These are phyloP conservation scores for Corvus moneduloides DNA, from an alignment of 2,113 vertebrate genomes.

Conservation along the genomic window DNA sequence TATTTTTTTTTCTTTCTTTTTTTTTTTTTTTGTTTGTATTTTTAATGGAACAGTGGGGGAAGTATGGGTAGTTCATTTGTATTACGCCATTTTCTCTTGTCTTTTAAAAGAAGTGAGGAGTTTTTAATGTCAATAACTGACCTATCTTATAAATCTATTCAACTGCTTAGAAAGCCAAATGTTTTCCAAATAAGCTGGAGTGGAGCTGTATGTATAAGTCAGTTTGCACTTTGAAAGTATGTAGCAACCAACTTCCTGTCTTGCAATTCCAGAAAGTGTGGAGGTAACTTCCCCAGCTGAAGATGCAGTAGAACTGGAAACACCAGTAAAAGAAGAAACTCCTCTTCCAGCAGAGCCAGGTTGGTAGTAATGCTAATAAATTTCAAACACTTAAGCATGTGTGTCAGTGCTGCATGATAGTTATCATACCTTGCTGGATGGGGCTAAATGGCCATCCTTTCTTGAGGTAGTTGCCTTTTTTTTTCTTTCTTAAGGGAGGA, in stretches of 20 bases:
- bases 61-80: background rate
- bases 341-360: slow-evolving; percentile 69
- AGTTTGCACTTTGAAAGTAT: background rate
- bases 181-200: background rate
- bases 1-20: background rate
- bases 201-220: background rate
- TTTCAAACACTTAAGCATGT: background rate
- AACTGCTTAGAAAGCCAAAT: background rate
- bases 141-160: background rate
- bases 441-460: background rate
- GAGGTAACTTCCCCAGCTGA: slow-evolving; percentile 76
- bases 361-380: slow-evolving; percentile 16
- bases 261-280: slow-evolving; percentile 68
- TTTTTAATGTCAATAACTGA: background rate
- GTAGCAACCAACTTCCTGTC: background rate
- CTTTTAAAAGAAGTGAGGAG: background rate
- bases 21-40: background rate
- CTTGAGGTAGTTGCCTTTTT: background rate
- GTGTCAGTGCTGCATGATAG: background rate
- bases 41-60: background rate
- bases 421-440: background rate
- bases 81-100: background rate
- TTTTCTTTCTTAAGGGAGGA: background rate
- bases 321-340: slow-evolving; percentile 71
- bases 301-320: slow-evolving; percentile 73